A percentile compares a stretch with the other conserved stretches of the same genome.
Conservation (phyloP, 1,140 invertebrate genomes). For the Nymphalis io region DNA sequence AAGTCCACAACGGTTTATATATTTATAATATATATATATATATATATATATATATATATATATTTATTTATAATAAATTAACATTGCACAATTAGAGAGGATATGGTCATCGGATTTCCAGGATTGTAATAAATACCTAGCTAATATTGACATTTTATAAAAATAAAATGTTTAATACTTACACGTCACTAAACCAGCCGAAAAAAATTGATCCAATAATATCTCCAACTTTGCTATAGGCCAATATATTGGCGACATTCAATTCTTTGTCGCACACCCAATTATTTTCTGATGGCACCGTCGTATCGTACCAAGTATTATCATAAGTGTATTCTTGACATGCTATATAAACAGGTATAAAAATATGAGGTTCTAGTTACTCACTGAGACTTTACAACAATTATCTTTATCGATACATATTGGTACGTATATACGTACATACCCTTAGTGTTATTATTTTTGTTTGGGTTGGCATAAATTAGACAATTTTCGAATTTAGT, state of each 20-base stretch:
- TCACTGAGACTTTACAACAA: no score
- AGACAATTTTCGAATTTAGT: constrained; percentile 39
- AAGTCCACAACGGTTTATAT: no score
- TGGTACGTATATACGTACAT: constrained; percentile 14
- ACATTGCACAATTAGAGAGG: no score
- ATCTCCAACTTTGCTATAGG: constrained; percentile 61
- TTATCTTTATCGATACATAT: no score
- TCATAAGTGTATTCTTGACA: constrained; percentile 62
- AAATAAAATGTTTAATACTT: constrained; percentile 36
- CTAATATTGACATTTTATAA: not conserved
- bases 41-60: no score
- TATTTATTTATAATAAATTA: no score
- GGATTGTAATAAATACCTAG: no score
- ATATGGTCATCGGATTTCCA: no score
- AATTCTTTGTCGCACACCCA: constrained; percentile 72
- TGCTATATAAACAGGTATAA: constrained; percentile 46
- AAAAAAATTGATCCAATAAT: constrained; percentile 63
- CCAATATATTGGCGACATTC: constrained; percentile 62
- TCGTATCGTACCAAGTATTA: constrained; percentile 66
- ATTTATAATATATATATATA: no score
- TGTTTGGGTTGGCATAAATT: constrained; percentile 46
- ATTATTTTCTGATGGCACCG: constrained; percentile 60
- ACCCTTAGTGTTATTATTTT: constrained; percentile 53
- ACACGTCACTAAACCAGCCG: constrained; percentile 71
- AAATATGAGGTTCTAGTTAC: not conserved